Percentiles rank a stretch among this genome's conserved stretches.
These are phyloP conservation scores for Dipodomys stephensi DNA, from an alignment of 2,113 vertebrate species.

Conservation along the genomic window DNA sequence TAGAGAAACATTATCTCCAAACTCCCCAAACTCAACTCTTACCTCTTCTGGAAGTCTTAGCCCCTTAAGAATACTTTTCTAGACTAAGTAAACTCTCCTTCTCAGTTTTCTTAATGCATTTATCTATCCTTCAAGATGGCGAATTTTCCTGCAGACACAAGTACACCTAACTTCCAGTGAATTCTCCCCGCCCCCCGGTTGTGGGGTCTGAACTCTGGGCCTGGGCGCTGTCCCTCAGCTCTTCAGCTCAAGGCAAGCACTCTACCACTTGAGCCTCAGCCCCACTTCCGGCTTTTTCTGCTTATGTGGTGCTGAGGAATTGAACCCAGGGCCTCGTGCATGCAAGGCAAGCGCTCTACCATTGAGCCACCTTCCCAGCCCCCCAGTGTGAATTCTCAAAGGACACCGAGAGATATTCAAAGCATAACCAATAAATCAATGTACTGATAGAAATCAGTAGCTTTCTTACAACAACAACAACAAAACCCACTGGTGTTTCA, in stretches of 20 bases:
- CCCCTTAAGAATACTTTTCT: neutral
- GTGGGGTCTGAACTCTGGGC: too few relatives aligned
- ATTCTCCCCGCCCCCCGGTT: too few relatives aligned
- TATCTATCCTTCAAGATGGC: neutral
- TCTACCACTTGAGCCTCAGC: too few relatives aligned
- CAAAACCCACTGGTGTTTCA: neutral
- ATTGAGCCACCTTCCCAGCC: neutral
- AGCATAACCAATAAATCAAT: slow-evolving; percentile 32
- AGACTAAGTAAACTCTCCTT: neutral
- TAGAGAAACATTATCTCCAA: neutral
- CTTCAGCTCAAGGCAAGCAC: too few relatives aligned
- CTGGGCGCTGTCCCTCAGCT: too few relatives aligned
- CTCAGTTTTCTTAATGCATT: neutral
- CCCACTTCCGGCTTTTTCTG: too few relatives aligned
- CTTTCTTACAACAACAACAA: neutral
- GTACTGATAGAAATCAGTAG: slow-evolving; percentile 2
- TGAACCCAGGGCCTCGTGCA: neutral
- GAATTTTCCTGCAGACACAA: neutral
- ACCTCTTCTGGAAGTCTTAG: slow-evolving; percentile 25
- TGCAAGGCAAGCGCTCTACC: too few relatives aligned
- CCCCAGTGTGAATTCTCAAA: neutral
- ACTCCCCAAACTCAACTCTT: neutral
- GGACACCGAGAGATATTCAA: neutral
- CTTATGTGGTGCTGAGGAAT: rapidly evolving
- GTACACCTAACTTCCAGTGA: slow-evolving; percentile 27